Conservation (phyloP, 2,113 vertebrate species). For the Ochotona princeps region DNA sequence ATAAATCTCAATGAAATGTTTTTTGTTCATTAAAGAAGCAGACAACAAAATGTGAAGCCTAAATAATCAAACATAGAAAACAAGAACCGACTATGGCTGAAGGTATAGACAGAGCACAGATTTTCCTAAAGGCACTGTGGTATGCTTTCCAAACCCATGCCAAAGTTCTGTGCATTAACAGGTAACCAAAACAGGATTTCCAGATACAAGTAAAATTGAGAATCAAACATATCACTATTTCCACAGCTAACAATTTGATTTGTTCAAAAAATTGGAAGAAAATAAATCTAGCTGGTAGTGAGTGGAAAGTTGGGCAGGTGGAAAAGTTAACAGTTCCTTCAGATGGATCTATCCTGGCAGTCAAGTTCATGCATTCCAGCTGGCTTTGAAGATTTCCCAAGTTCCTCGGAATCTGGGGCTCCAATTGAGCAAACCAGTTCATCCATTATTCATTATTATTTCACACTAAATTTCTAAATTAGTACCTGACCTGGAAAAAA, state of each 20-base stretch:
- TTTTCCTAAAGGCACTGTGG: background rate
- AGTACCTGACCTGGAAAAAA: constrained; percentile 75
- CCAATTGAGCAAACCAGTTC: constrained; percentile 54
- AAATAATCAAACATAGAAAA: background rate
- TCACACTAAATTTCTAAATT: constrained; percentile 80
- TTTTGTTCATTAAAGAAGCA: constrained; percentile 55
- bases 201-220: background rate
- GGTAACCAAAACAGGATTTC: constrained; percentile 12
- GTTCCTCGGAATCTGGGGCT: constrained; percentile 62
- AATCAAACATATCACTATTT: background rate
- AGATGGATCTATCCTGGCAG: background rate
- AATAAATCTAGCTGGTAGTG: constrained; percentile 19
- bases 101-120: background rate
- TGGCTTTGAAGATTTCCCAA: constrained; percentile 73
- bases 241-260: constrained; percentile 6
- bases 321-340: constrained; percentile 18
- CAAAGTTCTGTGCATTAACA: background rate
- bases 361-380: constrained; percentile 51
- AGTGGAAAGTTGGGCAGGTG: background rate
- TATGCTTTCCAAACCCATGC: background rate
- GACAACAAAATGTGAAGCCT: background rate
- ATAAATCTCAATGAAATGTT: background rate
- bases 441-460: constrained; percentile 79
- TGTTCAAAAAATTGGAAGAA: background rate
- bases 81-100: background rate